These are phyloP conservation scores for Mythimna albipuncta DNA, from an alignment of 2,888 invertebrate genomes.

Conservation along the genomic window DNA sequence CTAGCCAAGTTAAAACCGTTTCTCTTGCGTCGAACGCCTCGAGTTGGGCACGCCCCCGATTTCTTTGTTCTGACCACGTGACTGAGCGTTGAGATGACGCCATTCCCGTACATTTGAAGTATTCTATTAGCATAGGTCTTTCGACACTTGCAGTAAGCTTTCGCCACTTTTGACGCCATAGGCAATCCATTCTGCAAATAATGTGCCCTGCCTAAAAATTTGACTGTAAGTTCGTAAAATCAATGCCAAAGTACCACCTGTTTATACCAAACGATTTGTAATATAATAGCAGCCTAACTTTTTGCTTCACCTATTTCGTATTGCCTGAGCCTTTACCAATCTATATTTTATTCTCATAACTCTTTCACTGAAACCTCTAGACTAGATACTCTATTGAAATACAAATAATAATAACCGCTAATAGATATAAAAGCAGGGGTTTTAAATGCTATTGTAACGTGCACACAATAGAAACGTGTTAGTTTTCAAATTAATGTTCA, in stretches of 20 bases:
- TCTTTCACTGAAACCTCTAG: background rate
- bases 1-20: too few species aligned
- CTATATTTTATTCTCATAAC: background rate
- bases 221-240: background rate
- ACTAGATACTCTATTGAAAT: conserved; percentile 13
- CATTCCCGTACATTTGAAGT: too few species aligned
- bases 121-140: too few species aligned
- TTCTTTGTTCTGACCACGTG: too few species aligned
- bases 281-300: background rate
- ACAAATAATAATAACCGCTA: conserved; percentile 16
- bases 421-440: conserved; percentile 22
- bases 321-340: background rate
- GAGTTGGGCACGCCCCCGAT: too few species aligned
- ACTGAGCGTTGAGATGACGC: too few species aligned
- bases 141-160: too few species aligned
- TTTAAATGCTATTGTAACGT: conserved; percentile 45
- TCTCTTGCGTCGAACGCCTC: too few species aligned
- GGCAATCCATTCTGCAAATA: too few species aligned
- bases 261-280: background rate
- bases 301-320: background rate
- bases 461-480: conserved; percentile 37
- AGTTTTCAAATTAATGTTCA: conserved; percentile 50
- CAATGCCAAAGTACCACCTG: background rate
- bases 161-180: too few species aligned
- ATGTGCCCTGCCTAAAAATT: background rate